These are phyloP conservation scores for Galeruca laticollis DNA, from an alignment of 2,888 invertebrate genomes.

Conservation along the genomic window DNA sequence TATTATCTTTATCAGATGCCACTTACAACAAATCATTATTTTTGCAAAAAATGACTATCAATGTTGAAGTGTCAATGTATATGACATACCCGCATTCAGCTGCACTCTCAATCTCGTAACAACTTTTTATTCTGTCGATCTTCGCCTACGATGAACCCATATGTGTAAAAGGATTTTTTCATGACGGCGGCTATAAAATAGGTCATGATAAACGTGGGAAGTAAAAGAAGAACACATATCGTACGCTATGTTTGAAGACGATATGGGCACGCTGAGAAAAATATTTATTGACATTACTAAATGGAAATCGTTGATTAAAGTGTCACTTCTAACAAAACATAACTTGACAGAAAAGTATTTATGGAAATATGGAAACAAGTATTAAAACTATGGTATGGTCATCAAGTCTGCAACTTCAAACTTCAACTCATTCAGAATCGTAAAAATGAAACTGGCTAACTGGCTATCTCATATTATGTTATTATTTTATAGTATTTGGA, in stretches of 20 bases:
- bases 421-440: too few relatives aligned
- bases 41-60: background rate
- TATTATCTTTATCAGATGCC: background rate
- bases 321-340: background rate
- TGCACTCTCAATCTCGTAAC: slow-evolving; percentile 21
- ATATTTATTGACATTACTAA: background rate
- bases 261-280: background rate
- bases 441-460: too few relatives aligned
- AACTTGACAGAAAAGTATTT: too few relatives aligned
- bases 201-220: slow-evolving; percentile 35
- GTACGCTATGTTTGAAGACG: background rate
- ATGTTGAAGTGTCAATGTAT: slow-evolving; percentile 39
- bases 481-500: too few relatives aligned
- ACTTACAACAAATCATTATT: background rate
- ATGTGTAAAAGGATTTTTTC: slow-evolving; percentile 22
- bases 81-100: slow-evolving; percentile 33
- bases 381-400: too few relatives aligned
- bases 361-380: too few relatives aligned
- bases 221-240: slow-evolving; percentile 15
- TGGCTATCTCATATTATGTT: too few relatives aligned
- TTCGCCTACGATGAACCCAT: slow-evolving; percentile 27
- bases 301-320: background rate
- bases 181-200: slow-evolving; percentile 24
- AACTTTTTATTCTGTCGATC: slow-evolving; percentile 22
- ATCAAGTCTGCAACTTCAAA: too few relatives aligned